Base-by-base conservation (phyloP, 2,888 invertebrate species). In the Eristalis tenax region DNA sequence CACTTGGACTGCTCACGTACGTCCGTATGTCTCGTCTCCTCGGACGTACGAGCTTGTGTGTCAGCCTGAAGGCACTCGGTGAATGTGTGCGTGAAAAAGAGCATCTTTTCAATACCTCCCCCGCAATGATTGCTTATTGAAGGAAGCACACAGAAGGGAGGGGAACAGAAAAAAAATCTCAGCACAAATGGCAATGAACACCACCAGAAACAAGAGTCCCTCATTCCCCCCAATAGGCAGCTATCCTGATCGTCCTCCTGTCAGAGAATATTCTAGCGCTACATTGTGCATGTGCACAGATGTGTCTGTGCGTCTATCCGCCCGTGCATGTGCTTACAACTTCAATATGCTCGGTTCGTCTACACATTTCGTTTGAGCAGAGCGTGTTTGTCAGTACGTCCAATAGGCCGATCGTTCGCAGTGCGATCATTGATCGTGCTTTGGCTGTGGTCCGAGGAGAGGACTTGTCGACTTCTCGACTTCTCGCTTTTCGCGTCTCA, bases 131-230 rank as follows among this genome's bases (percentile, higher is more conserved):
- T 68, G 56, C 71, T 65, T 65, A 32, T 4, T 50, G 50, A 50
- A 4, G 18, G 50, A 50, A 26, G 2, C n/a, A 50, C 18, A 50
- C 50, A 50, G 6, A 5, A 18, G 5, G 32, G 5, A 32, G 32
- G 32, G 32, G 8, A 6, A 50, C 18, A n/a, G n/a, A 59, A 63
- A 73, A 69, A 57, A 74, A 64, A 64, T 83, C 68, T 32, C 73
- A 73, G 23, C 61, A 38, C 71, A 71, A 79, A 79, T 73, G 79
- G 71, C 79, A 79, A 65, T 65, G 79, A 79, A 79, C 79, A 79
- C 65, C 71, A 66, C 50, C 35, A 32, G 15, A 18, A 65, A n/a
- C 3, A 23, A 32, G 22, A 13, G 10, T 18, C 57, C 70, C 63
- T 6, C 32, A 32, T 28, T 4, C 59, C 40, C 40, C 59, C 28